Base-by-base conservation (phyloP, 2,797 vertebrate species). In the Pachyuromys duprasi region DNA sequence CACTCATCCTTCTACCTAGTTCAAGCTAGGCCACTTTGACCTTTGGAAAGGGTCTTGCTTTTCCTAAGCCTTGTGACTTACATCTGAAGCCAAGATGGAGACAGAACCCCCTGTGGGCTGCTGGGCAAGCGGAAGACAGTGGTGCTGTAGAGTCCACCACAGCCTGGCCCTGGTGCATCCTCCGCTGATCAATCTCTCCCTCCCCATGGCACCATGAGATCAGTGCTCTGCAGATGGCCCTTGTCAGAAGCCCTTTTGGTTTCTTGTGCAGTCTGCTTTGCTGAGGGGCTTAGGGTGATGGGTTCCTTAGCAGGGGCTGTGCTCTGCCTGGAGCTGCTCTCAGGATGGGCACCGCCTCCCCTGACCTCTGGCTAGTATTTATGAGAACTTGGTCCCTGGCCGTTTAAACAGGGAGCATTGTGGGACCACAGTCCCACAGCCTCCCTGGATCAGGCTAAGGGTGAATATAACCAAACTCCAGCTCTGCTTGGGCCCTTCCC, bases 81-180 rank as follows among this genome's bases (percentile, higher is more conserved):
- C 14, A 17, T 83, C 90, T 72, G 7, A 67, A 84, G 22, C 2
- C 17, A 3, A n/a, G n/a, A 28, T 2, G 2, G 18, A 2, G 14
- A 62, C 4, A 33, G 91, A 18, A 0, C 3, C 60, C 60, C 53
- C 31, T 31, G 3, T 0, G 33, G 72, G 42, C 13, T 53, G 22
- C 8, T 0, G 20, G 18, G 15, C 31, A 18, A 39, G 24, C 28
- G 63, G 13, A 9, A 45, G 1, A 22, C 18, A 31, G 14, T 0
- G 0, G 18, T 0, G 0, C 2, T 22, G 11, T 22, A 14, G 5
- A 13, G 17, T 18, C 62, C 42, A 14, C 76, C 24, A 8, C 62
- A 8, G 2, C 17, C 39, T 9, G n/a, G 36, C 65, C 62, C 11
- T 12, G 8, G 14, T 0, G 4, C 7, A 9, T 18, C n/a, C 0